Conservation (phyloP, 37 sponge, comb jelly and placozoan species). For the Trichoplax adhaerens region DNA sequence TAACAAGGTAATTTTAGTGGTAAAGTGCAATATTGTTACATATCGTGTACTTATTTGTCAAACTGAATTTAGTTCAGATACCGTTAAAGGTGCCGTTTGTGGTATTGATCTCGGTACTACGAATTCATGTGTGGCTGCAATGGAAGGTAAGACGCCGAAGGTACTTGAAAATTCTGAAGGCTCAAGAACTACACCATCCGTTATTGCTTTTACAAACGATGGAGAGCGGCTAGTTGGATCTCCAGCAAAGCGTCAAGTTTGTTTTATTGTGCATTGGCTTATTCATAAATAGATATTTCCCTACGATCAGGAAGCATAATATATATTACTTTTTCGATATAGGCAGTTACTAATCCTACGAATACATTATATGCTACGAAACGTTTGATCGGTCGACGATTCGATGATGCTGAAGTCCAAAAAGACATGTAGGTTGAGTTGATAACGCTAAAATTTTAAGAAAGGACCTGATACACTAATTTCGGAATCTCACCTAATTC, state of each 20-base stretch:
- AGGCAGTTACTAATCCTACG: conserved; percentile 88
- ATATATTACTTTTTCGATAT: neutral
- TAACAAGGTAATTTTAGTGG: too few relatives aligned
- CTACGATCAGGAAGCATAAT: neutral
- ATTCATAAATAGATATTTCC: neutral
- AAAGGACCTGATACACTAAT: neutral
- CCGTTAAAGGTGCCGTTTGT: conserved; percentile 69
- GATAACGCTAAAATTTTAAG: neutral
- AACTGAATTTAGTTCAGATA: neutral
- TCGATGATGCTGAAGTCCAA: conserved; percentile 77
- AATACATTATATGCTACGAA: conserved; percentile 92
- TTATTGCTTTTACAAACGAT: conserved; percentile 91
- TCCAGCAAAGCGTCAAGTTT: conserved; percentile 81
- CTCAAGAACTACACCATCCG: conserved; percentile 88
- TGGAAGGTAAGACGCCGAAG: conserved; percentile 90
- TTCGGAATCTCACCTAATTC: neutral
- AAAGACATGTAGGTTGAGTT: conserved; percentile 51
- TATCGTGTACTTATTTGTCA: too few relatives aligned
- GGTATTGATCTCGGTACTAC: conserved; percentile 98
- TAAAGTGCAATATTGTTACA: too few relatives aligned
- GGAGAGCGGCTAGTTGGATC: conserved; percentile 75
- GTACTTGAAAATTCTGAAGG: conserved; percentile 97
- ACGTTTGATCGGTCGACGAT: conserved; percentile 81
- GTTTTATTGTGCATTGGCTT: neutral
- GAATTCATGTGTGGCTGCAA: conserved; percentile 97